Evolutionary conservation across 1,140 invertebrate species (phyloP).

Genomic region (Drosophila ficusphila): DNA sequence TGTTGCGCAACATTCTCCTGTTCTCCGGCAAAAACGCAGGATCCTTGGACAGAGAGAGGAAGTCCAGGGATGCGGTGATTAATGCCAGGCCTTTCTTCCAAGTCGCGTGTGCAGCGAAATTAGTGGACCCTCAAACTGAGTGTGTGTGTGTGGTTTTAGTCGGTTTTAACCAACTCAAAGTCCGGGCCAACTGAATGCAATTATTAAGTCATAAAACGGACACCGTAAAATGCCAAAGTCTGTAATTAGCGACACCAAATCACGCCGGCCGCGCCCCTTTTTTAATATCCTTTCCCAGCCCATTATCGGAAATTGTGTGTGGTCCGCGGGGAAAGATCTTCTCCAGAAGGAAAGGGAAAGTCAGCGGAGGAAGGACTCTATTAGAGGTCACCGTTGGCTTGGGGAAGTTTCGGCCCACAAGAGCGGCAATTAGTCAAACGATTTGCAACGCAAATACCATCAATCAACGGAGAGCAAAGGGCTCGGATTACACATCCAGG

Average conservation of each 20-base stretch:
- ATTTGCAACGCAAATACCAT: conserved; percentile 70
- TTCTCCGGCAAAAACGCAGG: conserved; percentile 28
- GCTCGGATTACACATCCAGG: conserved; percentile 59
- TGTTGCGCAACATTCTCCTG: conserved; percentile 60
- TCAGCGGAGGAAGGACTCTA: conserved; percentile 9
- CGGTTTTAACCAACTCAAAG: conserved; percentile 33
- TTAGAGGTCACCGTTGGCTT: conserved; percentile 63
- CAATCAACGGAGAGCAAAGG: conserved; percentile 44
- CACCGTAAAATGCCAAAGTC: conserved; percentile 63
- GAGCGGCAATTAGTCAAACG: conserved; percentile 69
- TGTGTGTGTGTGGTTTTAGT: conserved; percentile 48
- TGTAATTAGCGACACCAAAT: conserved; percentile 83
- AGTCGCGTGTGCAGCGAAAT: conserved; percentile 17
- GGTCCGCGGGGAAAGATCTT: conserved; percentile 49
- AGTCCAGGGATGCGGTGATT: conserved; percentile 34
- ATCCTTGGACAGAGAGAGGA: conserved; percentile 1
- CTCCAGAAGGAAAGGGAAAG: conserved; percentile 31
- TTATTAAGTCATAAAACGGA: conserved; percentile 79
- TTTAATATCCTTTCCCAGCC: conserved; percentile 17
- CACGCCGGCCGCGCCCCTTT: conserved; percentile 52
- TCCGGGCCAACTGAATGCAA: conserved; percentile 63
- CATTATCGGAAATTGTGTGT: conserved; percentile 56
- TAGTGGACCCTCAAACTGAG: no score
- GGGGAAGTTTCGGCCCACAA: conserved; percentile 54
- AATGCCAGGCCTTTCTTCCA: conserved; percentile 26